Evolutionary conservation across 2,888 invertebrate genomes (phyloP).

Genomic region (Pristionchus japonicus): DNA sequence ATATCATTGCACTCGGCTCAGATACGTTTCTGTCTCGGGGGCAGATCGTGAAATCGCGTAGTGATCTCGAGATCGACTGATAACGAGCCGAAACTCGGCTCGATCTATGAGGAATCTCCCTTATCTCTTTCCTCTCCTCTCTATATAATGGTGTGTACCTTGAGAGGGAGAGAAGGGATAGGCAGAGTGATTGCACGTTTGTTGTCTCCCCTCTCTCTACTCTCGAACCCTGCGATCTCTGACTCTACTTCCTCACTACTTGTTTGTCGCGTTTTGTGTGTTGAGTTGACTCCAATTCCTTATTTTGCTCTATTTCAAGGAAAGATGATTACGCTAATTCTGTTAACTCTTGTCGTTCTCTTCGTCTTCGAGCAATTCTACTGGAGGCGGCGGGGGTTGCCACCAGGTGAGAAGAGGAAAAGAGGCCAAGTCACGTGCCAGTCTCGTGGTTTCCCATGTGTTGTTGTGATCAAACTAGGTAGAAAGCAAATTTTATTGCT

Average conservation of each 20-base stretch:
- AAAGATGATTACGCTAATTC: neutral
- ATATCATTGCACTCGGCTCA: no score
- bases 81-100: slow-evolving; percentile 12
- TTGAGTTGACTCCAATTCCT: neutral
- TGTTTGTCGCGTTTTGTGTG: neutral
- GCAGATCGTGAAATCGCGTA: neutral
- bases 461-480: neutral
- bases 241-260: neutral
- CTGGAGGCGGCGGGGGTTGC: slow-evolving; percentile 17
- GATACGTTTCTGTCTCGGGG: neutral
- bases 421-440: neutral
- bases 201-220: neutral
- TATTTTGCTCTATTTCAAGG: no score
- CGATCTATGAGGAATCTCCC: neutral
- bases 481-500: neutral
- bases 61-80: neutral
- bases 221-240: neutral
- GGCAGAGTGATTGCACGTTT: neutral
- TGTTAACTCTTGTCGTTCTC: neutral
- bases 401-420: slow-evolving; percentile 20
- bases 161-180: neutral
- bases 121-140: neutral
- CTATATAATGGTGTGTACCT: neutral
- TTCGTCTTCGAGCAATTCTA: neutral
- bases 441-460: neutral